Evolutionary conservation across 37 sponge, comb jelly and placozoan species (phyloP), one percentile per base, ranked within the genome.

Genomic region (Oopsacas minuta): DNA sequence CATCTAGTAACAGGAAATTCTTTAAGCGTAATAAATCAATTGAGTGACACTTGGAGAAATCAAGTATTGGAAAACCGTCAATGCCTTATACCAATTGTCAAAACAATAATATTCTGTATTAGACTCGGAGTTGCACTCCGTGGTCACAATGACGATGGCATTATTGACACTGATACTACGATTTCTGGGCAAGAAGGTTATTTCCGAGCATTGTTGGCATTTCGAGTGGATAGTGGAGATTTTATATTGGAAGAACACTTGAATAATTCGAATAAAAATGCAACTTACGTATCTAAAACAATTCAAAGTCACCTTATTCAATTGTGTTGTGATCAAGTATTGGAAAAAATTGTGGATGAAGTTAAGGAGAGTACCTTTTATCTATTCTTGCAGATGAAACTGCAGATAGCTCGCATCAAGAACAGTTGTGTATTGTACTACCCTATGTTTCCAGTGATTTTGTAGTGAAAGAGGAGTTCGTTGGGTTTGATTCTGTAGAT

Each of bases 361-460:
- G 28, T 84, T n/a, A 38, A 84, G 23, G 23, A 84, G 7, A 25
- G 38, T 52, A 75, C 10, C 12, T 84, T 39, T 84, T 52, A 75
- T 1, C 85, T 10, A n/a, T 84, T 36, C 28, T 61, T 3, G 85
- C 85, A 3, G 85, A 84, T 39, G 85, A 84, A 84, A 20, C 36
- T 10, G 81, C 85, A 23, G 85, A 84, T 51, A 37, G 23, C 5
- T 39, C 85, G 1, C 23, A 39, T 37, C 52, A 20, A 8, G 85
- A 84, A 28, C 85, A 84, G 36, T n/a, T 38, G 15, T 61, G 52
- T 1, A 39, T 84, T 8, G 49, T 84, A 23, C 5, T 84, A 61
- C 52, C 81, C 17, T 52, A 52, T n/a, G 52, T 84, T 36, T 23
- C 49, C 75, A 61, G 28, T 61, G 75, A 61, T 61, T 10, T n/a